These are phyloP conservation scores for Oryzaephilus surinamensis DNA, from an alignment of 1,140 invertebrate species.

Conservation along the genomic window DNA sequence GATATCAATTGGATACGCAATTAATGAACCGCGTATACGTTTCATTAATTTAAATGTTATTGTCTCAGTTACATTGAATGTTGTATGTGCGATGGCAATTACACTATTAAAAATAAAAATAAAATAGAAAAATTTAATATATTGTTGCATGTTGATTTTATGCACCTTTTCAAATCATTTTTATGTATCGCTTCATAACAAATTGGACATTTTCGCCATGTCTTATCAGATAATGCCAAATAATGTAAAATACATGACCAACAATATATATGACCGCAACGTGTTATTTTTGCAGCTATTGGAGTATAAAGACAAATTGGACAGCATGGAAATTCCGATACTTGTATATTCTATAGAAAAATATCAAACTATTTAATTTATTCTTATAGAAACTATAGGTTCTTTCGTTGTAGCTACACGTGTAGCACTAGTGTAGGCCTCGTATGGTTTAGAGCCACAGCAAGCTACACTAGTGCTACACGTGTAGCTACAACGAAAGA, in stretches of 20 bases:
- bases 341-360: conserved; percentile 44
- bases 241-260: conserved; percentile 94
- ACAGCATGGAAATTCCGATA: conserved; percentile 63
- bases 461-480: no score
- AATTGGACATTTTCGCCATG: conserved; percentile 74
- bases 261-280: conserved; percentile 92
- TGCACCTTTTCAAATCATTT: conserved; percentile 70
- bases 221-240: conserved; percentile 69
- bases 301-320: conserved; percentile 85
- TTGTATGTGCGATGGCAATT: conserved; percentile 43
- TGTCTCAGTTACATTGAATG: conserved; percentile 54
- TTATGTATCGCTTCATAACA: conserved; percentile 70
- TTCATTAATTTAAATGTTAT: conserved; percentile 82
- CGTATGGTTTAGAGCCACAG: no score
- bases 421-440: no score
- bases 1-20: conserved; percentile 52
- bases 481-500: no score
- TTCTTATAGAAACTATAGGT: not conserved
- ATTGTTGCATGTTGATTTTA: not conserved
- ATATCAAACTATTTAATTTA: not conserved
- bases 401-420: no score
- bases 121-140: no score
- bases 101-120: conserved; percentile 30
- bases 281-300: conserved; percentile 79
- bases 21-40: conserved; percentile 64